These are phyloP conservation scores for Propithecus coquereli DNA, from an alignment of 2,113 vertebrate genomes.

Conservation along the genomic window DNA sequence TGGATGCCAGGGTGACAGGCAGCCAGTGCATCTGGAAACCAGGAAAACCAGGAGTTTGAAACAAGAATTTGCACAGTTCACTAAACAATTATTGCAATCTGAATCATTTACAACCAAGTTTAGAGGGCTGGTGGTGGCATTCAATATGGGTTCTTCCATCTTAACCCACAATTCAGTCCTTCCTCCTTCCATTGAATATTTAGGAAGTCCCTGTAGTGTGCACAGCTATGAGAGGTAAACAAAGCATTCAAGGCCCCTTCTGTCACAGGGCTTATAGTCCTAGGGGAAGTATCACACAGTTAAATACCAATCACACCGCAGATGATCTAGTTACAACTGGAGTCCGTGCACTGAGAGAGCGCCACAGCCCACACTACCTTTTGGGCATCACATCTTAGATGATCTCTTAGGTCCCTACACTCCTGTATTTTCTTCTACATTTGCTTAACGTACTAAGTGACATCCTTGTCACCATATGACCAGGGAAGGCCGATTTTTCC, in stretches of 20 bases:
- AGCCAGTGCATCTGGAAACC: background rate
- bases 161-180: background rate
- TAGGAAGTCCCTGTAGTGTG: background rate
- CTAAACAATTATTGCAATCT: background rate
- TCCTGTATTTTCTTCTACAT: background rate
- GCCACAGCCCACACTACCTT: background rate
- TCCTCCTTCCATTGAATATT: background rate
- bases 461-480: background rate
- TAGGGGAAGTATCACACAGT: background rate
- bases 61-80: background rate
- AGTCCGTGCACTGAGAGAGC: background rate
- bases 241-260: background rate
- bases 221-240: background rate
- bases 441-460: background rate
- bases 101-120: background rate
- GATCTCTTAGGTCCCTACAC: background rate
- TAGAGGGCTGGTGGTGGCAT: background rate
- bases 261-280: background rate
- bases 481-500: background rate
- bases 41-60: background rate
- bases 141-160: background rate
- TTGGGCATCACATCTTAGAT: background rate
- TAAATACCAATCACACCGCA: background rate
- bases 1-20: background rate
- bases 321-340: background rate